Evolutionary conservation across 1,140 invertebrate genomes (phyloP).

Genomic region (Orchesella cincta): DNA sequence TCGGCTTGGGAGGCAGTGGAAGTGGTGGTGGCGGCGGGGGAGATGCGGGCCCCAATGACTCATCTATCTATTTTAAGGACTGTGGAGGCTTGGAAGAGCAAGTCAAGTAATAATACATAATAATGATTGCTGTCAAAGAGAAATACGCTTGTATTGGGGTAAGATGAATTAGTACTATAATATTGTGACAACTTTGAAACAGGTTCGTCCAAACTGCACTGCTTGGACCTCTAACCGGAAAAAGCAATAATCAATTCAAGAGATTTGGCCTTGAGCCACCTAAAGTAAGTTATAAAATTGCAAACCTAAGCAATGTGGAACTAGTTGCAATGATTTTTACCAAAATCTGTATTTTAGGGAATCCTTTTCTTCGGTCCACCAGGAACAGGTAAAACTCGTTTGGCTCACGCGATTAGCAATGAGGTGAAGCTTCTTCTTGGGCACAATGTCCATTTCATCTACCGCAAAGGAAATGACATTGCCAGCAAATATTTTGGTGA

Average conservation of each 20-base stretch:
- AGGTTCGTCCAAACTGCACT: not conserved
- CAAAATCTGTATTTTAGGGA: not conserved
- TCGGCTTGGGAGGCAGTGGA: not conserved
- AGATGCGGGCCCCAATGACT: not conserved
- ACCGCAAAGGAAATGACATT: conserved; percentile 67
- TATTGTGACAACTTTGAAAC: not conserved
- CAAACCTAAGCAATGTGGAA: not conserved
- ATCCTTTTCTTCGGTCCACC: conserved; percentile 43
- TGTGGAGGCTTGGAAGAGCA: conserved; percentile 36
- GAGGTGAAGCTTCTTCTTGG: conserved; percentile 52
- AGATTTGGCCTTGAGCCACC: conserved; percentile 18
- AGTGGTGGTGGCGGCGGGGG: not conserved
- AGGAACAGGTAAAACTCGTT: conserved; percentile 64
- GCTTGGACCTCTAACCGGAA: not conserved
- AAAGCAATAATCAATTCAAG: conserved; percentile 13
- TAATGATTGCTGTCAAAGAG: not conserved
- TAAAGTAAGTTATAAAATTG: conserved; percentile 6
- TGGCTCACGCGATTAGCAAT: conserved; percentile 65
- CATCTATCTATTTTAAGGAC: not conserved
- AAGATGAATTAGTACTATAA: not conserved
- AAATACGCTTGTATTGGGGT: not conserved
- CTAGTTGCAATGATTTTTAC: not conserved
- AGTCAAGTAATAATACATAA: conserved; percentile 1
- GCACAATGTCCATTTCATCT: conserved; percentile 61
- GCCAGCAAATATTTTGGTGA: conserved; percentile 65